phyloP scores from a whole-genome alignment of 2,888 invertebrate species.

The Tenthredo livida region DNA sequence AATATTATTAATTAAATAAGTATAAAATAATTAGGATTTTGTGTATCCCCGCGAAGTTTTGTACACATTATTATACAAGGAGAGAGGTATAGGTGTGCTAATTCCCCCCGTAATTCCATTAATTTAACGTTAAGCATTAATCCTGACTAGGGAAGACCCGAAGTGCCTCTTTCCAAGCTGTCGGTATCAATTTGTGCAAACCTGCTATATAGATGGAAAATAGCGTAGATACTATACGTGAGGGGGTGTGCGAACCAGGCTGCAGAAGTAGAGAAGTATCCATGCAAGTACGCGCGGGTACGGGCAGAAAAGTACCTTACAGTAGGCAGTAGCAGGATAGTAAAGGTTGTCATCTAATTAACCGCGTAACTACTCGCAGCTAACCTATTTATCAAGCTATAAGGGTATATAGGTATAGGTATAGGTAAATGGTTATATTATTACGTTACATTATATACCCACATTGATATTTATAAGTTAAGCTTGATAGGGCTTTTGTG shows the following conservation, averaged over 20 bases:
- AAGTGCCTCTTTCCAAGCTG: neutral
- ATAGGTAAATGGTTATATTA: neutral
- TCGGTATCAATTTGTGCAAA: slow-evolving; percentile 17
- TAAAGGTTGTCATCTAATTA: slow-evolving; percentile 7
- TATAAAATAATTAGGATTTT: no score
- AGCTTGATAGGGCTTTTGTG: neutral
- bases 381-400: neutral
- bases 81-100: neutral
- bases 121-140: neutral
- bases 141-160: neutral
- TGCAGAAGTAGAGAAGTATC: neutral
- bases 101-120: slow-evolving; percentile 1
- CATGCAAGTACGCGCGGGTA: neutral
- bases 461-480: neutral
- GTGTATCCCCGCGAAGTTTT: no score
- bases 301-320: neutral
- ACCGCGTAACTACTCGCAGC: neutral
- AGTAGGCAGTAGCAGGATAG: neutral
- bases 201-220: neutral
- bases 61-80: no score
- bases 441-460: neutral
- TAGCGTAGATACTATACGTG: neutral
- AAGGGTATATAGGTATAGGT: neutral
- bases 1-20: no score
- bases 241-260: neutral